Base-by-base conservation (phyloP, 1,140 invertebrate species). In the Lepidurus packardi region DNA sequence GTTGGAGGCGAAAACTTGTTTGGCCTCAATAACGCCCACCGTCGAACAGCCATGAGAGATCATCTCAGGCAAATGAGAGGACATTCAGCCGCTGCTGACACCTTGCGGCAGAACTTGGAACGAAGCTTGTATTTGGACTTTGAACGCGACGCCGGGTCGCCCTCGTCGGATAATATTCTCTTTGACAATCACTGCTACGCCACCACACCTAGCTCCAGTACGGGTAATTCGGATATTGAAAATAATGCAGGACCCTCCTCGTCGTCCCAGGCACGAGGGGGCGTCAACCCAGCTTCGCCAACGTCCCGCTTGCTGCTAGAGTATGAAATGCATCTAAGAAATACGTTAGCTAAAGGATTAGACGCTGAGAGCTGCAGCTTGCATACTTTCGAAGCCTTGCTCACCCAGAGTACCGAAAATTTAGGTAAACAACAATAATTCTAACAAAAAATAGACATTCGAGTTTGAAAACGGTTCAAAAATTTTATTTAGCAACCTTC, bases 391-490 rank as follows among this genome's bases (percentile, higher is more conserved):
- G 94, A 97, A 87, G 94, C 94, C 74, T 87, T 97, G 47, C 88
- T 97, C 42, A 93, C 93, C 76, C 94, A 96, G 85, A 95, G 93
- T 86, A 96, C 96, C 94, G 95, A 97, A 86, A 96, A 97, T 87
- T 88, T 97, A 85, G 94, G 85, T 85, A 84, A 81, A 82, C 34
- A 34, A 34, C 34, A 2, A 34, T 34, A 2, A 34, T 34, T 34
- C 34, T 34, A 34, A 34, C 1, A 34, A 34, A 34, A 34, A 34
- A 4, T 34, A 3, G 3, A 34, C 2, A 34, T 34, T 4, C 34
- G 3, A 34, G 2, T 34, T 34, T 34, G 34, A 34, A 3, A 4
- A 3, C 34, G 34, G 34, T 34, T 34, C 2, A 34, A 34, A 34
- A 4, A 34, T 34, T 34, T 34, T 4, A 4, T 34, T 34, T 34